Evolutionary conservation across 2,113 vertebrate genomes (phyloP), one percentile per base, ranked within the genome.

Genomic region (Leucoraja erinaceus): DNA sequence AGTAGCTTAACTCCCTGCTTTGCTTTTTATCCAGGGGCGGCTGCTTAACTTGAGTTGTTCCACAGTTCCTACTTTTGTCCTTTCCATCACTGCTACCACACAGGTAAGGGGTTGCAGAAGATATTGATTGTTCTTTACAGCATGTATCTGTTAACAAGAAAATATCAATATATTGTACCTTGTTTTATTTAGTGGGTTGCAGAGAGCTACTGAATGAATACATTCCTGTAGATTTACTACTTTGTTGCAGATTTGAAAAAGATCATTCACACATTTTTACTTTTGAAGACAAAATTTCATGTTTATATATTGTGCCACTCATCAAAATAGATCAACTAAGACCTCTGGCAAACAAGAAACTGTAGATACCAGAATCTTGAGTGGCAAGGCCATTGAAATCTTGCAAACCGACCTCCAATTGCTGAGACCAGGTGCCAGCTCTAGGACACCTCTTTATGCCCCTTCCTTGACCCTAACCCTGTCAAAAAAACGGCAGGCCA

Each of bases 51-150:
- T 99, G 93, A 99, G 98, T 96, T 99, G 98, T 95, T 99, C 98
- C 95, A 99, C 98, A 0, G 98, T 99, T 20, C 98, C 98, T 95
- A 99, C 98, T 11, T 99, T 99, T 0, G 98, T 99, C 93, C 95
- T 99, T 75, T 99, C 98, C 68, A 99, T 99, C 96, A 99, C 98
- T 0, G 98, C 98, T 92, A 99, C 98, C 74, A 99, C 98, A 0
- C 98, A 99, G 98, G 98, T 97, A 93, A 94, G 96, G 93, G n/a
- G 56, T 31, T 20, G 2, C 33, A n/a, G 61, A 66, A 72, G 20
- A 83, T 33, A 72, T 72, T 4, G 0, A 83, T 61, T 0, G 47
- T 11, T 0, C 28, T 86, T 93, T 2, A 0, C 61, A 61, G 1
- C 28, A 7, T 47, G 77, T 5, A 20, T 61, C 77, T n/a, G 8